A percentile compares a stretch with the other conserved stretches of the same genome.
These are phyloP conservation scores for Aradophagus sp. DNA, from an alignment of 1,140 invertebrate genomes.

Conservation along the genomic window DNA sequence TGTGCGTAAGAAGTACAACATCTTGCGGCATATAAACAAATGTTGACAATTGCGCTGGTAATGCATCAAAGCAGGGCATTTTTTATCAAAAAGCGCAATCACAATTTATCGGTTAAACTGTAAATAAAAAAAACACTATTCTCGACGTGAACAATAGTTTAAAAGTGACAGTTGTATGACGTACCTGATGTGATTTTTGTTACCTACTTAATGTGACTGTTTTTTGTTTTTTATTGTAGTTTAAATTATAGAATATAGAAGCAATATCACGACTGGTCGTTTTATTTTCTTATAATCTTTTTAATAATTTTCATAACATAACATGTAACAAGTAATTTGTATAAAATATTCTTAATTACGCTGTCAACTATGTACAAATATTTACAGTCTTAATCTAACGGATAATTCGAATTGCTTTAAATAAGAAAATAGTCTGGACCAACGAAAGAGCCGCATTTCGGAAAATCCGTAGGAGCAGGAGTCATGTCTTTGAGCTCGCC, in stretches of 20 bases:
- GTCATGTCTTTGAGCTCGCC: conserved; percentile 69
- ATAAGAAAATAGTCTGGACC: conserved; percentile 77
- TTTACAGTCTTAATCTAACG: conserved; percentile 56
- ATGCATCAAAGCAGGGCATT: conserved; percentile 65
- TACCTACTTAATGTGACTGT: too few relatives aligned
- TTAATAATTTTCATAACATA: conserved; percentile 10
- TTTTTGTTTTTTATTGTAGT: neutral
- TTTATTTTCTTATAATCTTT: neutral
- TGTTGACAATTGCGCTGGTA: conserved; percentile 60
- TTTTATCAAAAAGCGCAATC: neutral
- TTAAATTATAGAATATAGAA: neutral
- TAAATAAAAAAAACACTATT: too few relatives aligned
- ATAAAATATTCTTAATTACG: conserved; percentile 27
- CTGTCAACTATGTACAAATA: conserved; percentile 63
- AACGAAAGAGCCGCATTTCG: conserved; percentile 74
- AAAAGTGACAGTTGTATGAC: neutral
- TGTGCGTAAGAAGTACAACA: conserved; percentile 64
- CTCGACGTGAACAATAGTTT: too few relatives aligned
- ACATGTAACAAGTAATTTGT: conserved; percentile 15
- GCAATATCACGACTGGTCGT: too few relatives aligned
- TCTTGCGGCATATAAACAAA: conserved; percentile 62
- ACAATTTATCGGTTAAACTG: neutral
- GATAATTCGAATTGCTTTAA: conserved; percentile 61
- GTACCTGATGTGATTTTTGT: too few relatives aligned
- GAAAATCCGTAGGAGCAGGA: conserved; percentile 71